Evolutionary conservation across 2,888 invertebrate species (phyloP).

Genomic region (Cheilosia urbana): DNA sequence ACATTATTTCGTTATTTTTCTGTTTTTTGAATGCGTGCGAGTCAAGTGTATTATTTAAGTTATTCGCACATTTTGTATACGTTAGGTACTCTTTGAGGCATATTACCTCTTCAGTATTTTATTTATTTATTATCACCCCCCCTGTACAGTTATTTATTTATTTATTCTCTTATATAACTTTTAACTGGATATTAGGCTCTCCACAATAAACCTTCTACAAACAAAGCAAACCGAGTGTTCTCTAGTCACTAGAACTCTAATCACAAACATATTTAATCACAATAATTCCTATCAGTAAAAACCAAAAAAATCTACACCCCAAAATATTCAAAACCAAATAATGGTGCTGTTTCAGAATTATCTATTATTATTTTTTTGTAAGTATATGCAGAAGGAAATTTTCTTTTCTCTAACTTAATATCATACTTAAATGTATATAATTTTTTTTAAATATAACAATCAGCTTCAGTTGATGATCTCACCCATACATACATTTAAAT

Average conservation of each 20-base stretch:
- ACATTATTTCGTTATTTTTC: not conserved
- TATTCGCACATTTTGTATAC: conserved; percentile 54
- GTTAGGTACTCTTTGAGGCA: conserved; percentile 49
- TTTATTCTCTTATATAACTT: conserved; percentile 29
- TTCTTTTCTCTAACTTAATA: conserved; percentile 32
- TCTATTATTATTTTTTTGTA: conserved; percentile 54
- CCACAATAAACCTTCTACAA: conserved; percentile 60
- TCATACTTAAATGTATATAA: conserved; percentile 31
- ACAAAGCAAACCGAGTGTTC: conserved; percentile 79
- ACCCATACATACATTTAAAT: conserved; percentile 72
- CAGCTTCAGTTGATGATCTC: conserved; percentile 78
- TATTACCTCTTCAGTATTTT: conserved; percentile 72
- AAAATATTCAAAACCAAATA: conserved; percentile 70
- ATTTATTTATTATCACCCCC: conserved; percentile 6
- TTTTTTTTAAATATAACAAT: conserved; percentile 62
- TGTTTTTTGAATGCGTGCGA: conserved; percentile 29
- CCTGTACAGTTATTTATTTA: conserved; percentile 36
- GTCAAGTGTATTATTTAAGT: conserved; percentile 23
- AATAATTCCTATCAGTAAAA: conserved; percentile 35
- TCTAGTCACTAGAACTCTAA: conserved; percentile 81
- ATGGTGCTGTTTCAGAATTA: conserved; percentile 66
- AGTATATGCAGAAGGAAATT: conserved; percentile 31
- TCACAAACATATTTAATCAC: conserved; percentile 77
- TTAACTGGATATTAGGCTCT: conserved; percentile 68
- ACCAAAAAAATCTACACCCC: conserved; percentile 36